Conservation (phyloP, 2,888 invertebrate species). For the Magallana nippona region DNA sequence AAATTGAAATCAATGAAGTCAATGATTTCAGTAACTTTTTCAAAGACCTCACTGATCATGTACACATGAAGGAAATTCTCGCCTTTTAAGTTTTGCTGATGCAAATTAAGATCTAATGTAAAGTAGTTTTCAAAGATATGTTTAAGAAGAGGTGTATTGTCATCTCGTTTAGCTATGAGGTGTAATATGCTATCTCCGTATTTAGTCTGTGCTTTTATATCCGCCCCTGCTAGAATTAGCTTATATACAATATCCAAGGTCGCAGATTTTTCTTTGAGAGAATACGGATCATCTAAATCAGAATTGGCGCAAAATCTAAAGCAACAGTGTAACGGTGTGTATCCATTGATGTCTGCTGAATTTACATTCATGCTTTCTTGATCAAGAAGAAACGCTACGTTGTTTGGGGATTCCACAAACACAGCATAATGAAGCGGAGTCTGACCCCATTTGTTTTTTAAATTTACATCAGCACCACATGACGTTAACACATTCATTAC, state of each 20-base stretch:
- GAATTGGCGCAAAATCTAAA: neutral
- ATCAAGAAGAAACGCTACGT: neutral
- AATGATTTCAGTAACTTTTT: conserved; percentile 36
- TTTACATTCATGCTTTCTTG: neutral
- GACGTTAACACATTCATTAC: neutral
- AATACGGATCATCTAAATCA: neutral
- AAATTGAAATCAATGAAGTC: neutral
- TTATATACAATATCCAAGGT: neutral
- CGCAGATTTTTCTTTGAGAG: neutral
- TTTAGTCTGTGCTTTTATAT: conserved; percentile 27
- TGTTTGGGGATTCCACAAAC: neutral
- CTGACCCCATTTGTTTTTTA: conserved; percentile 44
- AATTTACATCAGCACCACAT: conserved; percentile 29
- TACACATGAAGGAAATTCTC: conserved; percentile 48
- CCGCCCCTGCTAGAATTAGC: neutral
- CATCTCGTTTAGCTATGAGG: conserved; percentile 13
- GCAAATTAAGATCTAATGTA: neutral
- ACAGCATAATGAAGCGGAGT: conserved; percentile 46
- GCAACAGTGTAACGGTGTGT: conserved; percentile 38
- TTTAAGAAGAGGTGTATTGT: conserved; percentile 13
- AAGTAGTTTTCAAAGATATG: conserved; percentile 1
- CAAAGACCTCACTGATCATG: conserved; percentile 21
- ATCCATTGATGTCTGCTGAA: conserved; percentile 38
- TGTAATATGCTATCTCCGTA: conserved; percentile 41
- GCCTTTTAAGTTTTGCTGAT: neutral